Conservation (phyloP, 2,113 vertebrate genomes). For the Aptenodytes patagonicus region DNA sequence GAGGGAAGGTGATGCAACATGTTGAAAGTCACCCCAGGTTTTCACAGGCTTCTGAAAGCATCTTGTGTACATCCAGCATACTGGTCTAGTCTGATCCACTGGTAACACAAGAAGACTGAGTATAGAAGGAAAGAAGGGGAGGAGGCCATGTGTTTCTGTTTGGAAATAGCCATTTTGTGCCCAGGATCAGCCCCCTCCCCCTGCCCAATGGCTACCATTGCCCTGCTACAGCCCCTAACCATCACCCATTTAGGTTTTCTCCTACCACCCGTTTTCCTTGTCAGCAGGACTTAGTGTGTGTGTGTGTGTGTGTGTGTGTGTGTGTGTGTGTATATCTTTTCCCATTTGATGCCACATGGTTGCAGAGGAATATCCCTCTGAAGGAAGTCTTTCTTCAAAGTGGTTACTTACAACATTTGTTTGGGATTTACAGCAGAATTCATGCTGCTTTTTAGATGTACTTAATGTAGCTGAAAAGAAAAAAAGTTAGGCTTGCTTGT, state of each 20-base stretch:
- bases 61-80: neutral
- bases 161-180: neutral
- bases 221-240: neutral
- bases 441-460: neutral
- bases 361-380: neutral
- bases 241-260: neutral
- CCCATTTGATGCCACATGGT: neutral
- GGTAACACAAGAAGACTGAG: neutral
- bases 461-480: neutral
- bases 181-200: neutral
- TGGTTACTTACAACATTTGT: neutral
- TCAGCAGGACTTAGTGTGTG: neutral
- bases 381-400: neutral
- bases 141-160: neutral
- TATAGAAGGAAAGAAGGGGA: neutral
- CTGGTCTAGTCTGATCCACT: neutral
- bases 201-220: neutral
- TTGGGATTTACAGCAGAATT: neutral
- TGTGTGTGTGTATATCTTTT: neutral
- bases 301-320: neutral
- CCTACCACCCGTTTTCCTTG: neutral
- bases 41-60: neutral
- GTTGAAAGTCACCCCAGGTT: neutral
- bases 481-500: neutral
- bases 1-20: neutral